Percentiles rank a stretch among this genome's conserved stretches.
phyloP scores from a whole-genome alignment of 2,888 invertebrate species.

The Dugesia japonica region DNA sequence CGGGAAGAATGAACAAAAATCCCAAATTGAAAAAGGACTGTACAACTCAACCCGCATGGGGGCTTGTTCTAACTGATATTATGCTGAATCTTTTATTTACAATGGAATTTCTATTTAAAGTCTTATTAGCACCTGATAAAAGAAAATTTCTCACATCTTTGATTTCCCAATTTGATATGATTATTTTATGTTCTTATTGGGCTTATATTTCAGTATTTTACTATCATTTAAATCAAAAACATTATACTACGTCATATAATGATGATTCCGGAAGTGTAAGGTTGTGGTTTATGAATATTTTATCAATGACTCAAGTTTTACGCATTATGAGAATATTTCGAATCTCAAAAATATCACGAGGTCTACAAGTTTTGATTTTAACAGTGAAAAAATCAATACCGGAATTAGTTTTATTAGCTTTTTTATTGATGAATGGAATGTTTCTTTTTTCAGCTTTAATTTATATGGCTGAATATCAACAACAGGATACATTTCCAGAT shows the following conservation, averaged over 20 bases:
- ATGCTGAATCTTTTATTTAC: slow-evolving; percentile 42
- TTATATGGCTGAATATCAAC: slow-evolving; percentile 41
- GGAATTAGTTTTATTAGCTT: slow-evolving; percentile 43
- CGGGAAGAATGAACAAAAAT: not conserved
- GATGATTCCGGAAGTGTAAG: not conserved
- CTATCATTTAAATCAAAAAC: slow-evolving; percentile 12
- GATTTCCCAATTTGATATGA: slow-evolving; percentile 34
- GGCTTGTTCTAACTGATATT: slow-evolving; percentile 40
- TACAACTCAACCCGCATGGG: slow-evolving; percentile 32
- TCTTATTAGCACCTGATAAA: slow-evolving; percentile 32
- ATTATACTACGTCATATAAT: not conserved
- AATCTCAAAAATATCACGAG: slow-evolving; percentile 39
- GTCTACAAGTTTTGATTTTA: slow-evolving; percentile 43
- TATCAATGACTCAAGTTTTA: slow-evolving; percentile 35
- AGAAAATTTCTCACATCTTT: slow-evolving; percentile 31
- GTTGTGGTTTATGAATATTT: slow-evolving; percentile 34
- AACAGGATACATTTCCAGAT: slow-evolving; percentile 36
- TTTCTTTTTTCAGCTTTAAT: slow-evolving; percentile 45
- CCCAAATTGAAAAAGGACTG: slow-evolving; percentile 35
- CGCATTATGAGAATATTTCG: slow-evolving; percentile 35
- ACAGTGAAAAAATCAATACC: slow-evolving; percentile 44
- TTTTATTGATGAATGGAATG: slow-evolving; percentile 44
- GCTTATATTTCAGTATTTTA: slow-evolving; percentile 33
- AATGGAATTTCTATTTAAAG: slow-evolving; percentile 40
- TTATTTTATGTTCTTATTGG: slow-evolving; percentile 35